A percentile compares a stretch with the other conserved stretches of the same genome.
Evolutionary conservation across 23 tunicate genomes (phyloP).

Genomic region (Diplosoma virens): DNA sequence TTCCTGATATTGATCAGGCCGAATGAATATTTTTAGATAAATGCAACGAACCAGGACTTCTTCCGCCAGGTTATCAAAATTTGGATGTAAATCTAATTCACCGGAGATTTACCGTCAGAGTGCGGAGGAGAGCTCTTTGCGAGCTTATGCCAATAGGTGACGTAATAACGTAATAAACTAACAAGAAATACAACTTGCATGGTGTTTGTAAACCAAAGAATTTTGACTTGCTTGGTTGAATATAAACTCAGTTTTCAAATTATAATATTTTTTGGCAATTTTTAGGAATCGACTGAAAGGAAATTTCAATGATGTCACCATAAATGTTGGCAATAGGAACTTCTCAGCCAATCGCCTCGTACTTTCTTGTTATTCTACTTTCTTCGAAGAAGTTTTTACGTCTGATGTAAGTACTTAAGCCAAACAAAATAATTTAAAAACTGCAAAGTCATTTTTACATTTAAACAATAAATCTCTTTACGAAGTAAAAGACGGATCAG

Average conservation of each 20-base stretch:
- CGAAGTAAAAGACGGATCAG: too few species aligned
- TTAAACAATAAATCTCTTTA: too few species aligned
- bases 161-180: not conserved
- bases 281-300: conserved; percentile 12
- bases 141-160: conserved; percentile 17
- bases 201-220: not conserved
- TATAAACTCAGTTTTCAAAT: not conserved
- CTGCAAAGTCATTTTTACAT: too few species aligned
- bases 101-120: conserved; percentile 26
- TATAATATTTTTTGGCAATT: not conserved
- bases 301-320: conserved; percentile 24
- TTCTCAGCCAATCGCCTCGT: conserved; percentile 23
- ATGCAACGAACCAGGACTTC: not conserved
- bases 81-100: not conserved
- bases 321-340: conserved; percentile 1
- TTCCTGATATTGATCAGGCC: too few species aligned
- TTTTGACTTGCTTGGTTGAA: not conserved
- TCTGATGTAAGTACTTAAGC: not conserved
- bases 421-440: too few species aligned
- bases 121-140: conserved; percentile 3
- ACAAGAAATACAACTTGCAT: not conserved
- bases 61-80: not conserved
- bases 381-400: conserved; percentile 13
- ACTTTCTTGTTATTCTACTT: conserved; percentile 20
- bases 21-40: too few species aligned